phyloP scores from a whole-genome alignment of 2,888 invertebrate genomes.

The Mimas tiliae region DNA sequence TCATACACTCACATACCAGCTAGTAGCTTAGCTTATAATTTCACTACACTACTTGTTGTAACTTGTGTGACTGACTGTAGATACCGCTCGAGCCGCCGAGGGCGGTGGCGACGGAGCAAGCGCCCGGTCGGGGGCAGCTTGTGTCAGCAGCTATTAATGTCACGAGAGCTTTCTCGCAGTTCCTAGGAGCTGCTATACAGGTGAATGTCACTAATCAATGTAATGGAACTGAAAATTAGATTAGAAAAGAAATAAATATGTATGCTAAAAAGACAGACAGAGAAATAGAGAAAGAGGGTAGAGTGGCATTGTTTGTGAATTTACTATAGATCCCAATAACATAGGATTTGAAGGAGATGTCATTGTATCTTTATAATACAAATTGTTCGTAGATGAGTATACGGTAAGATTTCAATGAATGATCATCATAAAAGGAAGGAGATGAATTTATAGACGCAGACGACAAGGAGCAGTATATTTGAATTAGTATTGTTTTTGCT shows the following conservation, averaged over 20 bases:
- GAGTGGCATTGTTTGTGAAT: too few species aligned
- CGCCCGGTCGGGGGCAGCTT: constrained; percentile 79
- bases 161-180: constrained; percentile 90
- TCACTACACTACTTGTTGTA: not conserved
- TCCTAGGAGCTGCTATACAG: constrained; percentile 91
- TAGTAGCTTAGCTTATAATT: not conserved
- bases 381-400: too few species aligned
- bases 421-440: too few species aligned
- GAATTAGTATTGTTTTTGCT: too few species aligned
- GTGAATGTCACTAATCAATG: constrained; percentile 63
- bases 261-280: not conserved
- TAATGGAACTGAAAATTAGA: not conserved
- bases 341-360: too few species aligned
- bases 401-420: too few species aligned
- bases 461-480: too few species aligned
- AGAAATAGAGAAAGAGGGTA: too few species aligned
- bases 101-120: constrained; percentile 64
- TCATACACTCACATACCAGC: not conserved
- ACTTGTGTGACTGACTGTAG: constrained; percentile 46
- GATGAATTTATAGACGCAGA: too few species aligned
- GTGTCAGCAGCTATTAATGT: constrained; percentile 91
- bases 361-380: too few species aligned
- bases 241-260: not conserved
- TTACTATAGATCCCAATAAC: too few species aligned
- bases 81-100: constrained; percentile 80